Base-by-base conservation (phyloP, 2,888 invertebrate species). In the Ophioninae sp. region DNA sequence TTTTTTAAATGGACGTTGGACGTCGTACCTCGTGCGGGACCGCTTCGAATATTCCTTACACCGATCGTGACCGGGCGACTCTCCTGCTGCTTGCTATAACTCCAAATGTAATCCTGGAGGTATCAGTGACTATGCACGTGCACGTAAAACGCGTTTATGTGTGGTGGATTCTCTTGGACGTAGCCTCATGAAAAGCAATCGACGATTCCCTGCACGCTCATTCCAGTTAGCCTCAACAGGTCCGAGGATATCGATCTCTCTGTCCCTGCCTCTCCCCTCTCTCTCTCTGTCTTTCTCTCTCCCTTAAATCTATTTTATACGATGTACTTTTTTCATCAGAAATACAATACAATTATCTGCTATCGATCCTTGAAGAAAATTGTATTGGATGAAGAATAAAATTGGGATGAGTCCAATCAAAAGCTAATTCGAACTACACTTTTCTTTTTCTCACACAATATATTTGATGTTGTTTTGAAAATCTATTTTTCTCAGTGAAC, bases 201-300 rank as follows among this genome's bases (percentile, higher is more conserved):
- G 78, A 76, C 61, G 81, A 87, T 89, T 88, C 90, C 81, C 85
- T 85, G 86, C 89, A 89, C 89, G 88, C 88, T 86, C 88, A 89
- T 88, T 88, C 88, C 86, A 89, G 89, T 89, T 89, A 86, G 83
- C 81, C 82, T 79, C 78, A 81, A 77, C 75, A 84, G 79, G 61
- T 65, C 85, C 87, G 84, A 81, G 84, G 87, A 84, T 83, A 81
- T 68, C 68, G 56, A 68, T 77, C 72, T 73, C 72, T 30, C 65
- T 59, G 65, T 67, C 76, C n/a, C 68, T 67, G 72, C 64, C 8
- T 41, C 76, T 72, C 65, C 39, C 41, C 56, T 63, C 51, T 56
- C 22, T 56, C 37, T 39, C 22, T 75, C 39, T 30, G 5, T 13
- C 44, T 44, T 13, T 39, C 17, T 63, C 13, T 58, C 8, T 44